These are phyloP conservation scores for Phalanger gymnotis DNA, from an alignment of 2,797 vertebrate genomes.

Conservation along the genomic window DNA sequence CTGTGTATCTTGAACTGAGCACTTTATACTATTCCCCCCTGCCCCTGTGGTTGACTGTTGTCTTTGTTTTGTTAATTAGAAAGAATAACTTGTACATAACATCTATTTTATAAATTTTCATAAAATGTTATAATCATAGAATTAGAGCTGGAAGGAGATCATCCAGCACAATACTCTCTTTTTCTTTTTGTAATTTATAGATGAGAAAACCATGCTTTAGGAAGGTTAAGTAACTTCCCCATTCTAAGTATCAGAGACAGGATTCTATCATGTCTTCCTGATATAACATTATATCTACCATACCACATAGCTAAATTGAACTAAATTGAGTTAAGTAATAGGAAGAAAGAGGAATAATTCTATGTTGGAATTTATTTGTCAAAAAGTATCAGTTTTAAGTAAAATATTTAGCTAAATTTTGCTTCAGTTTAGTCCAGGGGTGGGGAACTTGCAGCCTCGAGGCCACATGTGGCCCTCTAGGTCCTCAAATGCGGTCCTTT, in stretches of 20 bases:
- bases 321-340: neutral
- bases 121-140: neutral
- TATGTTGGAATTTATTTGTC: neutral
- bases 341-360: neutral
- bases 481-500: no score
- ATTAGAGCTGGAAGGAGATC: neutral
- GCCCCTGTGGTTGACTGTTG: neutral
- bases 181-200: neutral
- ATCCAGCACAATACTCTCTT: neutral
- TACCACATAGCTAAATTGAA: neutral
- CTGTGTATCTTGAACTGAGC: neutral
- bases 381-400: neutral
- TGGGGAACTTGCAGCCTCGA: no score
- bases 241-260: neutral
- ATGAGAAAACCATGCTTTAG: neutral
- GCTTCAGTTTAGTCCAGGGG: neutral
- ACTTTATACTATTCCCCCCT: neutral
- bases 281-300: neutral
- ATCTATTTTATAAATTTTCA: neutral
- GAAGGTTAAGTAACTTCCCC: neutral
- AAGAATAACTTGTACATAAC: neutral
- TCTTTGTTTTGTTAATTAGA: neutral
- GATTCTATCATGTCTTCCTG: neutral
- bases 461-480: no score
- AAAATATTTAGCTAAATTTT: neutral